A percentile compares a stretch with the other conserved stretches of the same genome.
Conservation (phyloP, 1,140 invertebrate species). For the Drosophila trapezifrons region DNA sequence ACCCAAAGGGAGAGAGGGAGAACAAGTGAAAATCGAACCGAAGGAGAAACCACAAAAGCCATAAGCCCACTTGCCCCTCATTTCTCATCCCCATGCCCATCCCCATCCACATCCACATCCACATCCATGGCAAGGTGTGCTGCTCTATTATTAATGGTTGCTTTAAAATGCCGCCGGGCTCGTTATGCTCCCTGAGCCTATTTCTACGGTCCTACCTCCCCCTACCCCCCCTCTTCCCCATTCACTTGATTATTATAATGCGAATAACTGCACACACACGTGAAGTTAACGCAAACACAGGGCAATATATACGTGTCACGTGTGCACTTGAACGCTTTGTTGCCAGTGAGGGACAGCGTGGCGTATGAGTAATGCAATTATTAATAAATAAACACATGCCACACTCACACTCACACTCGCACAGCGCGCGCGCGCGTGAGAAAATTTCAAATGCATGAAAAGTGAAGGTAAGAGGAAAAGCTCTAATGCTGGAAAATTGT, state of each 20-base stretch:
- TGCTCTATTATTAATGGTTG: conserved; percentile 56
- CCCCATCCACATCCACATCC: not conserved
- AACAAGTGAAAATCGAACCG: conserved; percentile 69
- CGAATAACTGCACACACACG: conserved; percentile 35
- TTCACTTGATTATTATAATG: conserved; percentile 72
- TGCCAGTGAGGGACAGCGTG: conserved; percentile 42
- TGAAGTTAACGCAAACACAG: conserved; percentile 12
- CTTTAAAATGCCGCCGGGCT: conserved; percentile 60
- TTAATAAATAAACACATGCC: conserved; percentile 67
- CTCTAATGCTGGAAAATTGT: not conserved
- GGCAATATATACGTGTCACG: conserved; percentile 57
- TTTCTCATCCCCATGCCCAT: not conserved
- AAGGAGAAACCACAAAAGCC: conserved; percentile 58
- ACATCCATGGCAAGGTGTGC: conserved; percentile 10
- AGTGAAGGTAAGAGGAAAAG: not conserved
- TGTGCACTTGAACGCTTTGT: conserved; percentile 65
- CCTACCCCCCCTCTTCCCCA: not conserved
- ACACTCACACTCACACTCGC: conserved; percentile 9
- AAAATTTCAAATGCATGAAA: conserved; percentile 2
- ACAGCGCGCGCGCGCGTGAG: conserved; percentile 8
- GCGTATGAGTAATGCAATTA: conserved; percentile 81
- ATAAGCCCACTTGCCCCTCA: conserved; percentile 3
- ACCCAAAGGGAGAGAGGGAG: not conserved
- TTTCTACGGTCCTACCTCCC: not conserved
- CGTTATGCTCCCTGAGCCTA: conserved; percentile 37